Evolutionary conservation across 2,113 vertebrate genomes (phyloP), one percentile per base, ranked within the genome.

Genomic region (Scatophagus argus): DNA sequence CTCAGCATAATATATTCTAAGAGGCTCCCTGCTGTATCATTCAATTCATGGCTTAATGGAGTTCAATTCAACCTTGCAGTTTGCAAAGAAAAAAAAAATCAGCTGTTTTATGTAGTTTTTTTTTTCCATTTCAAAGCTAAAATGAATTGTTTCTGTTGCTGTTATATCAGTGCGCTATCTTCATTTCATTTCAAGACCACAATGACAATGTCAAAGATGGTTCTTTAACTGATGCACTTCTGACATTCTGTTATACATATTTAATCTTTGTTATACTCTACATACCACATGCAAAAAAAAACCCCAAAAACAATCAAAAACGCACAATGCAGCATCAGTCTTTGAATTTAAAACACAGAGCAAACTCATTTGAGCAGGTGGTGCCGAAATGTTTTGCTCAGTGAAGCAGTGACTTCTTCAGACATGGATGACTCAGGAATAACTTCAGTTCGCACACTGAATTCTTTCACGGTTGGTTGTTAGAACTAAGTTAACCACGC

Each of bases 331-430:
- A 19, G 43, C 43, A 25, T 51, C 64, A 38, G 56, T 49, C 51
- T 41, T n/a, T 36, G 41, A 6, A 39, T 79, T 82, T 68, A 66
- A 81, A 79, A 77, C 62, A 63, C 27, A 32, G 69, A 72, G 39
- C 69, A 21, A 59, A 54, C 72, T 74, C 52, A 73, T 88, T 81
- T 82, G 31, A 79, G 74, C 63, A 67, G 76, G 46, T 78, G 68
- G 34, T 56, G 63, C 60, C 64, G 39, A 79, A 76, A 76, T 52
- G 39, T 64, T 82, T 82, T 79, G 72, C 10, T 82, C 79, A 59
- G 52, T 74, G 71, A 70, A 73, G 75, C 87, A 56, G 38, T 13
- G 44, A 38, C 84, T 66, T 43, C 41, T 79, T 54, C 70, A 52
- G 64, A 77, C 69, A 79, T 58, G 69, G 56, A 61, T 65, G 47